Conservation (phyloP, 2,113 vertebrate genomes). For the Romanogobio albipinnatus region DNA sequence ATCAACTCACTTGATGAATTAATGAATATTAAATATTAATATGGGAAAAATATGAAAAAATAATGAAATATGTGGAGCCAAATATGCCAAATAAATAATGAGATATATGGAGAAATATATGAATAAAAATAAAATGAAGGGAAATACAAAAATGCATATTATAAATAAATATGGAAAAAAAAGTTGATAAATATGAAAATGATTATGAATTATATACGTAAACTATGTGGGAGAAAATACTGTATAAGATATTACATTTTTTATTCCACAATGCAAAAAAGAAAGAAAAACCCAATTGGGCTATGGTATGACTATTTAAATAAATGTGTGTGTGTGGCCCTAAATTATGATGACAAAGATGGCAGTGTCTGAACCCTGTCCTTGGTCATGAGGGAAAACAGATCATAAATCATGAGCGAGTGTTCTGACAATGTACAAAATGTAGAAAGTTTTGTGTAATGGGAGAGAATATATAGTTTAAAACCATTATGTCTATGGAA, state of each 20-base stretch:
- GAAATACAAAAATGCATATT: background rate
- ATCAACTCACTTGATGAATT: conserved; percentile 41
- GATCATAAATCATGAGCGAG: too few relatives aligned
- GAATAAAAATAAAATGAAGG: background rate
- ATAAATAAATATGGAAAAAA: background rate
- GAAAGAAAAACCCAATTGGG: background rate
- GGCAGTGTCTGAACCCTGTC: too few relatives aligned
- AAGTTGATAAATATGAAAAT: background rate
- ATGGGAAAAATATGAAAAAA: background rate
- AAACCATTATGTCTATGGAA: too few relatives aligned
- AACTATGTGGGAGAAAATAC: background rate
- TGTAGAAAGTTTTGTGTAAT: too few relatives aligned
- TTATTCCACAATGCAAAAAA: background rate
- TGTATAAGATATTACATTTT: background rate
- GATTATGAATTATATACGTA: background rate
- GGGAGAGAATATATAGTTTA: too few relatives aligned
- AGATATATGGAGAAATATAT: too few relatives aligned
- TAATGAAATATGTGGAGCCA: background rate
- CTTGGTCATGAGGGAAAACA: too few relatives aligned
- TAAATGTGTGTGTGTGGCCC: background rate
- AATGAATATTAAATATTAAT: background rate
- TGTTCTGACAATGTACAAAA: too few relatives aligned
- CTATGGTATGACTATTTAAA: background rate
- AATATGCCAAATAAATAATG: background rate
- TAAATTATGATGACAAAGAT: too few relatives aligned